Conservation (phyloP, 1,140 invertebrate species). For the Pararge aegeria region DNA sequence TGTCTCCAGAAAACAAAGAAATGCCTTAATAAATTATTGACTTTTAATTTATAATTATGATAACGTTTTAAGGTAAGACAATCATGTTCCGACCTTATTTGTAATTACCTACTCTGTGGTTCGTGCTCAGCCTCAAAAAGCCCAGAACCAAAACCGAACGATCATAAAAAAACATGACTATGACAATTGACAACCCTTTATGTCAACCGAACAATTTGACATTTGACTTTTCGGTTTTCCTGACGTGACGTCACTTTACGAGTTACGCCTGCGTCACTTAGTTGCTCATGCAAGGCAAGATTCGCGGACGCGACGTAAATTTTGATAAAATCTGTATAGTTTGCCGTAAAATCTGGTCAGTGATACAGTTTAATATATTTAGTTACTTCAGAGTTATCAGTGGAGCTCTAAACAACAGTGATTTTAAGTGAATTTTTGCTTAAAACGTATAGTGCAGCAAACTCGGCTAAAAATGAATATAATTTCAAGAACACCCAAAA, state of each 20-base stretch:
- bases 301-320: background rate
- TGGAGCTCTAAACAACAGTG: background rate
- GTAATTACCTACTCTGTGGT: too few relatives aligned
- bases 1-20: too few relatives aligned
- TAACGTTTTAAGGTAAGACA: too few relatives aligned
- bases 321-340: background rate
- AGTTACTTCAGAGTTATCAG: background rate
- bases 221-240: background rate
- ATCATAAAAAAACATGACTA: too few relatives aligned
- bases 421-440: background rate
- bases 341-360: background rate
- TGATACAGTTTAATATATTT: background rate
- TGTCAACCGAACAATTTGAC: too few relatives aligned
- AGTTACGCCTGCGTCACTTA: too few relatives aligned
- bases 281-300: background rate
- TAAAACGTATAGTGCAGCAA: background rate
- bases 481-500: conserved; percentile 82
- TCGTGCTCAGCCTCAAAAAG: too few relatives aligned
- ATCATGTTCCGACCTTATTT: too few relatives aligned
- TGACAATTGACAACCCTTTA: too few relatives aligned
- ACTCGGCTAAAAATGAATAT: conserved; percentile 62
- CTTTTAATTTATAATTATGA: too few relatives aligned
- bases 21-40: too few relatives aligned
- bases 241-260: background rate
- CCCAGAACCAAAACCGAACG: too few relatives aligned